A percentile compares a stretch with the other conserved stretches of the same genome.
These are phyloP conservation scores for Antheraea yamamai DNA, from an alignment of 2,888 invertebrate genomes.

Conservation along the genomic window DNA sequence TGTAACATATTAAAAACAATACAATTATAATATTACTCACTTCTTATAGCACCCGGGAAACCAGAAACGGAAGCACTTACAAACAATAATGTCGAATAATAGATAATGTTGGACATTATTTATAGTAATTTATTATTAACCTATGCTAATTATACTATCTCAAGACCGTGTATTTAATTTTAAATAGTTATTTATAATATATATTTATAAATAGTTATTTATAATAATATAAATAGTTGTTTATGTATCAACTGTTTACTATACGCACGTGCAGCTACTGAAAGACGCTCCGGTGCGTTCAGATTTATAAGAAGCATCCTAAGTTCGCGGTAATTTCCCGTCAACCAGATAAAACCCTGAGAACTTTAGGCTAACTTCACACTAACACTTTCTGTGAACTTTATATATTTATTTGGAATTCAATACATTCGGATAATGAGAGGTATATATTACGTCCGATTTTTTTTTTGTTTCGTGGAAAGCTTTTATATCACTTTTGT, in stretches of 20 bases:
- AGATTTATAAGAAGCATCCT: conserved; percentile 21
- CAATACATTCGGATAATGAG: neutral
- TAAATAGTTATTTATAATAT: no score
- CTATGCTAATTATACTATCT: neutral
- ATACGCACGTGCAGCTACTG: conserved; percentile 8
- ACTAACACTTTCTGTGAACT: neutral
- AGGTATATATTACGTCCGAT: neutral
- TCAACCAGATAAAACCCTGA: conserved; percentile 20
- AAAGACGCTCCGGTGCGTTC: conserved; percentile 7
- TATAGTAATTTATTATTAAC: neutral
- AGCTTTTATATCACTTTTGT: neutral
- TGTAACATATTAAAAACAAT: no score
- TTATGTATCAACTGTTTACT: conserved; percentile 14
- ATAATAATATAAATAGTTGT: no score
- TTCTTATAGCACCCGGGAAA: conserved; percentile 9
- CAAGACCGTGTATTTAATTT: neutral
- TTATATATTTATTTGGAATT: neutral
- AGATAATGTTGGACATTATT: conserved; percentile 1
- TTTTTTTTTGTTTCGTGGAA: neutral
- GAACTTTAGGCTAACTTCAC: neutral
- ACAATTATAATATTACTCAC: neutral
- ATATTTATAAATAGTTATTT: no score
- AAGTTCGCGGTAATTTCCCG: conserved; percentile 22
- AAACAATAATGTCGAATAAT: conserved; percentile 10
- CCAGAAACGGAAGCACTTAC: conserved; percentile 10